Percentiles rank a stretch among this genome's conserved stretches.
Evolutionary conservation across 2,888 invertebrate species (phyloP).

Genomic region (Nemotelus nigrinus): DNA sequence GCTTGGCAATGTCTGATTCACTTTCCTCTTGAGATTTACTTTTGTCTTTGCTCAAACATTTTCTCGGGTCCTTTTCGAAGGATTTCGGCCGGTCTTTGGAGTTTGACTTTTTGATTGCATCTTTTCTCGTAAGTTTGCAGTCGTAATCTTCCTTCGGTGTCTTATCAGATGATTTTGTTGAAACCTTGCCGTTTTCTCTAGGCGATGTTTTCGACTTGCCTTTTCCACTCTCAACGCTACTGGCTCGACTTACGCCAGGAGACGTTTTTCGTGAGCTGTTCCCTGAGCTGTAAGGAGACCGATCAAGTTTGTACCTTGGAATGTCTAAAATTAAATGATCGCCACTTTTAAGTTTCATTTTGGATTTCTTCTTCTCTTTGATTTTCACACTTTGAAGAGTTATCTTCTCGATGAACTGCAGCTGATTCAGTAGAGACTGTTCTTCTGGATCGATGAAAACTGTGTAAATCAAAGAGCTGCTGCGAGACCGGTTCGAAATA

Average conservation of each 20-base stretch:
- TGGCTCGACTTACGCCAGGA: constrained; percentile 64
- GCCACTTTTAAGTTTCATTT: constrained; percentile 63
- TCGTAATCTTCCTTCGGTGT: constrained; percentile 53
- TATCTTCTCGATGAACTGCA: constrained; percentile 65
- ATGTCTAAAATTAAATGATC: constrained; percentile 64
- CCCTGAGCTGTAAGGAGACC: constrained; percentile 64
- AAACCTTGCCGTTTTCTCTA: constrained; percentile 60
- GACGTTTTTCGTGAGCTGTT: constrained; percentile 65
- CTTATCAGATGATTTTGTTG: constrained; percentile 69
- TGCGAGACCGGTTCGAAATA: constrained; percentile 57
- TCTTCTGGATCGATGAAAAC: constrained; percentile 71
- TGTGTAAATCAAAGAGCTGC: constrained; percentile 63
- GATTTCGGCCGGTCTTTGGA: constrained; percentile 77
- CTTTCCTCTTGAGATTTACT: constrained; percentile 79
- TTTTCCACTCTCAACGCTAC: constrained; percentile 63
- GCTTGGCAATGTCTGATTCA: constrained; percentile 74
- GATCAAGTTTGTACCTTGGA: constrained; percentile 64
- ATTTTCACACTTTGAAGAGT: constrained; percentile 65
- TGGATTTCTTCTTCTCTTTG: constrained; percentile 63
- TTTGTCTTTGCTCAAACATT: constrained; percentile 67
- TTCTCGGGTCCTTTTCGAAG: constrained; percentile 69
- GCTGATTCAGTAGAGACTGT: constrained; percentile 68
- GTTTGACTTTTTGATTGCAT: constrained; percentile 69
- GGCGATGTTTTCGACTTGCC: constrained; percentile 56
- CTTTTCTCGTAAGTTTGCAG: constrained; percentile 30